Evolutionary conservation across 2,113 vertebrate species (phyloP).

Genomic region (Empidonax traillii): DNA sequence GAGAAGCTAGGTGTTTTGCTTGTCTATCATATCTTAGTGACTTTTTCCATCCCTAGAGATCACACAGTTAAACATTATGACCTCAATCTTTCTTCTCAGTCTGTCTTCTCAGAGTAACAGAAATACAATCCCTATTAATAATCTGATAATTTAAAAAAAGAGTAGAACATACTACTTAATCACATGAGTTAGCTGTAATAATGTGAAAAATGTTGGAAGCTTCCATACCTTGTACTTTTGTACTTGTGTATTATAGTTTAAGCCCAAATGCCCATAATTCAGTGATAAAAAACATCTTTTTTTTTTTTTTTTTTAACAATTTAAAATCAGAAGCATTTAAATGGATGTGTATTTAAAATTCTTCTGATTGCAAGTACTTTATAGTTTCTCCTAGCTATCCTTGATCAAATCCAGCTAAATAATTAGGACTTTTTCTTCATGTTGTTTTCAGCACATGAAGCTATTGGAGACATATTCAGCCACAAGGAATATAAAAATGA

Average conservation of each 20-base stretch:
- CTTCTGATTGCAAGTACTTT: not conserved
- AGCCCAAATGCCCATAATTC: not conserved
- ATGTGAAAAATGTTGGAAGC: not conserved
- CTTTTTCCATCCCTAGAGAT: not conserved
- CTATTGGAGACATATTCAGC: not conserved
- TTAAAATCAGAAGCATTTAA: not conserved
- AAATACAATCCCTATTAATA: not conserved
- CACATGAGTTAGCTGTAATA: not conserved
- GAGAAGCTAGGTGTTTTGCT: not conserved
- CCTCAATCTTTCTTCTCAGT: not conserved
- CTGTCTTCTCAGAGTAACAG: not conserved
- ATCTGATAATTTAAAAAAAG: not conserved
- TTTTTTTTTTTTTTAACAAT: not conserved
- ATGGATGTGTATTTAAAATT: not conserved
- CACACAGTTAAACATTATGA: not conserved
- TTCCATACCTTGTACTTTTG: accelerated
- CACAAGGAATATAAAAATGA: not conserved
- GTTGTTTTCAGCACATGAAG: not conserved
- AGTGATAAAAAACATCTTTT: not conserved
- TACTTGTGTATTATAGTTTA: not conserved
- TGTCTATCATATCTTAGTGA: not conserved
- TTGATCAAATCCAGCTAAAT: not conserved
- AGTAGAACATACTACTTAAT: not conserved
- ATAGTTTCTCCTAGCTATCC: not conserved
- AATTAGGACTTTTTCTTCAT: not conserved